A percentile compares a stretch with the other conserved stretches of the same genome.
Conservation (phyloP, 2,888 invertebrate species). For the Xanthostigma xanthostigma region DNA sequence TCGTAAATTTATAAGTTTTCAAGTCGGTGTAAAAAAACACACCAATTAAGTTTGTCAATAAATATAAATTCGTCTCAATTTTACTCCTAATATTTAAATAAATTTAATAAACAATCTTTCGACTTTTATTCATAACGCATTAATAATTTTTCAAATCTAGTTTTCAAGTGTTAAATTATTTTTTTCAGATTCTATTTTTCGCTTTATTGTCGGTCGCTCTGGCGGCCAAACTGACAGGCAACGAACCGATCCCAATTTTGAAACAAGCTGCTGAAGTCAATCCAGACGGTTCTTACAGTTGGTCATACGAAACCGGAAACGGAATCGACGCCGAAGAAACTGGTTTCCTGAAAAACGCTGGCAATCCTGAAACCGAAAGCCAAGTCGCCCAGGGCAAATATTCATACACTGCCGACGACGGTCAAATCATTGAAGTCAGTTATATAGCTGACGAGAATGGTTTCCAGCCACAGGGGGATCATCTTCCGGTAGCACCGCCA, state of each 20-base stretch:
- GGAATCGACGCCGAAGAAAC: conserved; percentile 40
- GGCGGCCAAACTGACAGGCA: conserved; percentile 17
- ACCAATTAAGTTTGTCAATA: no score
- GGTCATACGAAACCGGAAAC: conserved; percentile 41
- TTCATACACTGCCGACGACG: conserved; percentile 46
- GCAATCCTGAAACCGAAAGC: conserved; percentile 25
- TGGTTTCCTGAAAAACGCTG: conserved; percentile 40
- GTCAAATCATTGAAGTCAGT: conserved; percentile 18
- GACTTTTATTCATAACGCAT: no score
- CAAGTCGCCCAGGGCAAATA: conserved; percentile 43
- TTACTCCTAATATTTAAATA: no score
- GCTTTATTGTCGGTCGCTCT: conserved; percentile 16
- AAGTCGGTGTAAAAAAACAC: no score
- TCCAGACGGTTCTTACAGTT: conserved; percentile 37
- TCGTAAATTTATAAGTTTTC: no score
- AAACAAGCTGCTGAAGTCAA: conserved; percentile 35
- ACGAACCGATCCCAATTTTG: conserved; percentile 30
- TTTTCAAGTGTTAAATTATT: no score
- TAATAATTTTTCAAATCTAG: no score
- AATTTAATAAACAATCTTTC: no score
- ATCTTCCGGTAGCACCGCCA: conserved; percentile 23
- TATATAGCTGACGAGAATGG: conserved; percentile 26
- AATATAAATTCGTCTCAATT: no score
- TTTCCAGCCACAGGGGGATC: conserved; percentile 18
- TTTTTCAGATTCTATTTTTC: conserved; percentile 11